These are phyloP conservation scores for Lydus trimaculatus DNA, from an alignment of 2,888 invertebrate genomes.

Conservation along the genomic window DNA sequence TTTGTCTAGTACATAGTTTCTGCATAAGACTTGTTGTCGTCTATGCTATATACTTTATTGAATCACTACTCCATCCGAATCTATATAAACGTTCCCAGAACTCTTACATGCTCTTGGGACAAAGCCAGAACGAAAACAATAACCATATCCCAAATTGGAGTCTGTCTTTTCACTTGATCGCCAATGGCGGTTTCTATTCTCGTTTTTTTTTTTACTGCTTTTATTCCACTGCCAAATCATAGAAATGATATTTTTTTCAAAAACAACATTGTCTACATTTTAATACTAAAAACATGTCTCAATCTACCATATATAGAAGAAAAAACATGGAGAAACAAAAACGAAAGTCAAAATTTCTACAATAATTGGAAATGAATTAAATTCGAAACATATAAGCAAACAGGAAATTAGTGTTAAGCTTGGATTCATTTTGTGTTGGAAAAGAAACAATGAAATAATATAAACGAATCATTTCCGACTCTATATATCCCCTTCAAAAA, in stretches of 20 bases:
- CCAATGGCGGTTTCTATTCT: constrained; percentile 27
- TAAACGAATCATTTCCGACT: constrained; percentile 16
- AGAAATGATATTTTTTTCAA: constrained; percentile 14
- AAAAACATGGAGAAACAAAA: too few relatives aligned
- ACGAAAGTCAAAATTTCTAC: not conserved
- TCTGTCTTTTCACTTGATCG: constrained; percentile 19
- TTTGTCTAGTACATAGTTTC: constrained; percentile 21
- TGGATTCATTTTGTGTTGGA: constrained; percentile 3
- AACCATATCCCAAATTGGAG: constrained; percentile 20
- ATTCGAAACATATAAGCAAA: not conserved
- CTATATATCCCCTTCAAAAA: constrained; percentile 24
- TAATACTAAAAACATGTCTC: not conserved
- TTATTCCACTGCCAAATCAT: constrained; percentile 10
- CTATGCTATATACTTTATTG: constrained; percentile 28
- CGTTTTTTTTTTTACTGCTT: not conserved
- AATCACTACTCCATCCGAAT: constrained; percentile 27
- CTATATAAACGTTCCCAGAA: constrained; percentile 31
- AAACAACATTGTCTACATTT: not conserved
- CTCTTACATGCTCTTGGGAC: constrained; percentile 29
- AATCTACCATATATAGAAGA: not conserved
- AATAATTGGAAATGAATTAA: not conserved
- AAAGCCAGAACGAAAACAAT: constrained; percentile 26
- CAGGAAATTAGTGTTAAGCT: not conserved
- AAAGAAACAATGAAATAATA: too few relatives aligned
- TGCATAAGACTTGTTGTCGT: constrained; percentile 26